A percentile compares a stretch with the other conserved stretches of the same genome.
These are phyloP conservation scores for Oreortyx pictus DNA, from an alignment of 2,797 vertebrate genomes.

Conservation along the genomic window DNA sequence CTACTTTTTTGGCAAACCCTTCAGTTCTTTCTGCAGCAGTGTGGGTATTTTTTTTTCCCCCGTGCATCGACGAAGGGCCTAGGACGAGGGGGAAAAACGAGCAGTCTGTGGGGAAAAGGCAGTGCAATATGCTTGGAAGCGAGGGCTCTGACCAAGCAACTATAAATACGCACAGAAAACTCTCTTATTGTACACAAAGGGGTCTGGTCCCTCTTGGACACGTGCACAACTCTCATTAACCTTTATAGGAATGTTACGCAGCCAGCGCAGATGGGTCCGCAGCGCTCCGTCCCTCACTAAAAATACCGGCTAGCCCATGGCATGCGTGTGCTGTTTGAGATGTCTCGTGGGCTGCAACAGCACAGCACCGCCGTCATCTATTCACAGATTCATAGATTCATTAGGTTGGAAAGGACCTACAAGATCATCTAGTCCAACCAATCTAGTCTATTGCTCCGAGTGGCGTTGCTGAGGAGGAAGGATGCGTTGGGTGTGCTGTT, in stretches of 20 bases:
- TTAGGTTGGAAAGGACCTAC: no score
- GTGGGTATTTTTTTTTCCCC: background rate
- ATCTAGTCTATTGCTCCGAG: slow-evolving; percentile 38
- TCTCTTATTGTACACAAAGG: slow-evolving; percentile 24
- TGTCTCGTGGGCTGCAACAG: background rate
- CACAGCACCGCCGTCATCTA: background rate
- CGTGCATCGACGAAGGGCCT: slow-evolving; percentile 69
- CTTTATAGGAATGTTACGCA: background rate
- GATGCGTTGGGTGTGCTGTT: background rate
- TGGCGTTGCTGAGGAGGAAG: slow-evolving; percentile 28
- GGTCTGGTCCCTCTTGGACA: background rate
- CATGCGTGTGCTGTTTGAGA: background rate
- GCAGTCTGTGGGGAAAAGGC: slow-evolving; percentile 74
- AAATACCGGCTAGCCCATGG: background rate
- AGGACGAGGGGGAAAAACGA: slow-evolving; percentile 64
- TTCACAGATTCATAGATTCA: no score
- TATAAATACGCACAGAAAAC: slow-evolving; percentile 50
- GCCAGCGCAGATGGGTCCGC: background rate
- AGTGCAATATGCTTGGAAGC: slow-evolving; percentile 33
- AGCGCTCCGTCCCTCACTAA: background rate
- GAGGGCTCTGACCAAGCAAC: slow-evolving; percentile 69
- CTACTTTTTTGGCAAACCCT: slow-evolving; percentile 67
- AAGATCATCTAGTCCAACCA: no score
- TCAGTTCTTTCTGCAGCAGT: slow-evolving; percentile 26
- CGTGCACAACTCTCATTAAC: slow-evolving; percentile 10